These are phyloP conservation scores for Pluvialis apricaria DNA, from an alignment of 2,113 vertebrate species.

Conservation along the genomic window DNA sequence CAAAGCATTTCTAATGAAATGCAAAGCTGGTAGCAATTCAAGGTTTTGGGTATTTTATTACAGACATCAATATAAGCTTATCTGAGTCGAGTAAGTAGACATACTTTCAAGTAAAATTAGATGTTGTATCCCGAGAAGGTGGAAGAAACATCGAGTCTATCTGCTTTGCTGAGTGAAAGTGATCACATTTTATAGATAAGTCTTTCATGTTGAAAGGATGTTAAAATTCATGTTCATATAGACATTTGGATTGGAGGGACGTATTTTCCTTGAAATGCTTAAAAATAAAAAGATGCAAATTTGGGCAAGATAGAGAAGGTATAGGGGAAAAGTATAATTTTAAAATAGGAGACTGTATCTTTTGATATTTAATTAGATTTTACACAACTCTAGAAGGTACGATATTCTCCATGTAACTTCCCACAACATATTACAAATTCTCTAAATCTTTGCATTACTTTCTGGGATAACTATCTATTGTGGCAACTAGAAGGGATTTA, in stretches of 20 bases:
- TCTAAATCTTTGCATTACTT: background rate
- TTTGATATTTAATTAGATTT: slow-evolving; percentile 20
- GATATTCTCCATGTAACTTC: background rate
- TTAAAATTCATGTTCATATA: background rate
- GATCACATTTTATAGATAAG: slow-evolving; percentile 12
- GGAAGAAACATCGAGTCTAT: background rate
- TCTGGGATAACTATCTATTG: background rate
- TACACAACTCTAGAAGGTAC: background rate
- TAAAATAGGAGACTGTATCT: background rate
- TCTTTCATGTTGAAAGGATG: background rate
- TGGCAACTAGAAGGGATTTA: background rate
- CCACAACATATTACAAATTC: background rate
- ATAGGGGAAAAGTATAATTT: background rate
- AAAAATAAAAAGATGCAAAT: background rate
- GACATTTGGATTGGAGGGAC: background rate
- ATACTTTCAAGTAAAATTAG: slow-evolving; percentile 38
- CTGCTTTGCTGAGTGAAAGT: background rate
- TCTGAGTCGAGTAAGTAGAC: slow-evolving; percentile 1
- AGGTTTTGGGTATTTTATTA: slow-evolving; percentile 8
- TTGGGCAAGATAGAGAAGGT: background rate
- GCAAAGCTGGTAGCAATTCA: slow-evolving; percentile 17
- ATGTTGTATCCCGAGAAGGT: background rate
- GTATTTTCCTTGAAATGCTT: background rate
- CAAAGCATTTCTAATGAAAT: slow-evolving; percentile 33
- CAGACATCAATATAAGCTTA: slow-evolving; percentile 38